Base-by-base conservation (phyloP, 2,888 invertebrate species). In the Artemia sp. region DNA sequence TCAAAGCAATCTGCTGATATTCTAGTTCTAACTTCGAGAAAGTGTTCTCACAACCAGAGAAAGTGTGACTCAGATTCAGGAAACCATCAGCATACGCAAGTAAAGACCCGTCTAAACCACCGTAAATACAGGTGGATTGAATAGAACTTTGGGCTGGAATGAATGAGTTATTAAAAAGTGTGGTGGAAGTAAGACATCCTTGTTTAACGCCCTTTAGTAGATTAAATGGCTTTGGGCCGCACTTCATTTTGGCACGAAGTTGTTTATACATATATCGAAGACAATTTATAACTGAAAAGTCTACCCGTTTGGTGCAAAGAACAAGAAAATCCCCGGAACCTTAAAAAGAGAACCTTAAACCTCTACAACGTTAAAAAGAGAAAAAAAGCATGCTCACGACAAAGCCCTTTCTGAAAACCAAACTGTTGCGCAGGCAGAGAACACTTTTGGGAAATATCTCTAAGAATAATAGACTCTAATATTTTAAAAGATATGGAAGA, bases 381-480 rank as follows among this genome's bases (percentile, higher is more conserved):
- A n/a, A 53, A 53, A n/a, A 53, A n/a, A 53, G 53, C 53, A 53
- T 53, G 53, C 53, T 53, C 53, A 12, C 53, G 53, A 53, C 53
- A 1, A 12, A 53, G n/a, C n/a, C 53, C 2, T 12, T 53, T 53
- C 53, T 53, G 53, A n/a, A 53, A 53, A 53, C 53, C 53, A n/a
- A 53, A 2, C 53, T 53, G 53, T 12, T 12, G 12, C n/a, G n/a
- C 12, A n/a, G n/a, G n/a, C n/a, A 53, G n/a, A 12, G n/a, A n/a
- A 53, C 53, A 12, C 53, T 53, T 53, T 53, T 53, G 12, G 19
- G 19, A 19, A 19, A 19, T 19, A 19, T 19, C 19, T 19, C 19
- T 19, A 19, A 19, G 19, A 19, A 19, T 19, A 19, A 19, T 19
- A 19, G 19, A 19, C 19, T 19, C 19, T 19, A 19, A 19, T 19